Evolutionary conservation across 1,140 invertebrate species (phyloP).

Genomic region (Acyrthosiphon pisum): DNA sequence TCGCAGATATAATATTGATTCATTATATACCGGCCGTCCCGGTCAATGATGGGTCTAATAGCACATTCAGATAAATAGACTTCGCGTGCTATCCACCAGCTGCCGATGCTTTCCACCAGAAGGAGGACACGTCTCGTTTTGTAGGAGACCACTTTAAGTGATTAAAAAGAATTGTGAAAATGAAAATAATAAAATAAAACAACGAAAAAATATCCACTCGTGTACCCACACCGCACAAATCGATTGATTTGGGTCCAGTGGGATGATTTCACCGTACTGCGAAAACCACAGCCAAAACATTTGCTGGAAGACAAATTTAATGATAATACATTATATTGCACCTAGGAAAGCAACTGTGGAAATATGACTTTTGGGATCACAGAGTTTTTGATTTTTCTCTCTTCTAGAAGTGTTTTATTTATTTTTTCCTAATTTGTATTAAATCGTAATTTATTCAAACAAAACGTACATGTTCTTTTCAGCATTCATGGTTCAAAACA

Average conservation of each 20-base stretch:
- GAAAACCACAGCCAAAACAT: neutral
- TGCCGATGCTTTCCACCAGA: neutral
- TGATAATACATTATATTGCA: neutral
- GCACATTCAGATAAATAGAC: slow-evolving; percentile 30
- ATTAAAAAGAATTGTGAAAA: slow-evolving; percentile 12
- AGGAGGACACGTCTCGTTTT: slow-evolving; percentile 8
- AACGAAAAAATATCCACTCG: neutral
- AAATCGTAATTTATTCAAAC: neutral
- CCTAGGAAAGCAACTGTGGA: neutral
- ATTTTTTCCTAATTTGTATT: neutral
- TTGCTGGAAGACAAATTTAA: neutral
- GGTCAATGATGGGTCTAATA: slow-evolving; percentile 23
- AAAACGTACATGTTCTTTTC: neutral
- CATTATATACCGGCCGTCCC: slow-evolving; percentile 21
- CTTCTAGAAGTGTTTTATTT: neutral
- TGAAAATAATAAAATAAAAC: neutral
- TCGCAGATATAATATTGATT: slow-evolving; percentile 46
- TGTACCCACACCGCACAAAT: neutral
- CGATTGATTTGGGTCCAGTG: neutral
- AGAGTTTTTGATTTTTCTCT: neutral
- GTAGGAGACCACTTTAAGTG: slow-evolving; percentile 3
- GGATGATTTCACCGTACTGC: neutral
- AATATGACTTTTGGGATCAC: neutral
- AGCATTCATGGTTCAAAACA: neutral
- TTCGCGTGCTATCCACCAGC: neutral